These are phyloP conservation scores for Phalacrocorax pelagicus DNA, from an alignment of 2,113 vertebrate species.

Conservation along the genomic window DNA sequence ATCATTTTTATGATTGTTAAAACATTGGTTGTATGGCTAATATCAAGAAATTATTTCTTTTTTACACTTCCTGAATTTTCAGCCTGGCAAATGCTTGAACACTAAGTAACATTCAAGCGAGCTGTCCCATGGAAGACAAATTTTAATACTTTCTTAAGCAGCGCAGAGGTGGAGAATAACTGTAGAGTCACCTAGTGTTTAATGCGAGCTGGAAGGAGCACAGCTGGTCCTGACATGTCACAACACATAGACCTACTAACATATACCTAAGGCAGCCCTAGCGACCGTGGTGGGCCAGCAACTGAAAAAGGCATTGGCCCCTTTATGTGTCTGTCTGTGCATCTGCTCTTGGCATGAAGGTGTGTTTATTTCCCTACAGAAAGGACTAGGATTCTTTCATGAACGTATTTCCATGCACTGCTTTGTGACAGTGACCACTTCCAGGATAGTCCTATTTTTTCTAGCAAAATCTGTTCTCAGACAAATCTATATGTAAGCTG, in stretches of 20 bases:
- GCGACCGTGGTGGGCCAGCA: background rate
- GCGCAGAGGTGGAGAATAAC: background rate
- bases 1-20: constrained; percentile 19
- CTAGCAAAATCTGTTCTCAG: background rate
- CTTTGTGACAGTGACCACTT: background rate
- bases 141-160: background rate
- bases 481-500: background rate
- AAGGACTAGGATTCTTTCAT: background rate
- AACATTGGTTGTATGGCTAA: constrained; percentile 16
- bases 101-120: background rate
- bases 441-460: background rate
- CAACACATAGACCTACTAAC: background rate
- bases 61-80: constrained; percentile 21
- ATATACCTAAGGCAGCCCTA: background rate
- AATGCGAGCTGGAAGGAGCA: background rate
- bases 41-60: background rate
- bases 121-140: background rate
- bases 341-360: background rate
- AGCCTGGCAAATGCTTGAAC: background rate
- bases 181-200: background rate
- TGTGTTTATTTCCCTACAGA: background rate
- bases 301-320: background rate
- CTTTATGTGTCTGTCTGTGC: background rate
- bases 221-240: background rate
- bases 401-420: background rate